Base-by-base conservation (phyloP, 2,113 vertebrate species). In the Dipodomys ordii region DNA sequence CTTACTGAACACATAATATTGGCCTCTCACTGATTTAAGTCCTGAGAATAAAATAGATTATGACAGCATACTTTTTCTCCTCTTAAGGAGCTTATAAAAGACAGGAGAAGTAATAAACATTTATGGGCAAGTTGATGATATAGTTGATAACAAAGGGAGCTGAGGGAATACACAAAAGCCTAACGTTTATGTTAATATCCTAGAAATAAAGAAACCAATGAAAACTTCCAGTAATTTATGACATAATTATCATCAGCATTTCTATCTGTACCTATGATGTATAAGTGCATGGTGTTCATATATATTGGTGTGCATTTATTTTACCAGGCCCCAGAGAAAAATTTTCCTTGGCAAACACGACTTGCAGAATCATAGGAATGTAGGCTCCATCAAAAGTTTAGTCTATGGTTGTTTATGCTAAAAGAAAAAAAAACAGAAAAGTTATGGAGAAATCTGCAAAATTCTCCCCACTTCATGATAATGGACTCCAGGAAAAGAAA, bases 131-230 rank as follows among this genome's bases (percentile, higher is more conserved):
- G 18, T 77, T 86, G 65, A 64, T 83, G 77, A 49, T 79, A 93
- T 46, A 57, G n/a, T 79, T 82, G 74, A 76, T 80, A 92, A 64
- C 18, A 81, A 3, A n/a, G 13, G 88, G 7, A 93, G 16, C 53
- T 86, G 85, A 81, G 25, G 71, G 60, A 87, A 86, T 94, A 88
- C 68, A 60, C 12, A 83, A 81, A 46, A 90, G 32, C 15, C 83
- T 92, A 84, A 78, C 49, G 88, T 93, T 82, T 85, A 79, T 86
- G 23, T 85, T 92, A 82, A 84, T 77, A 60, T 49, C 11, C 20
- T 85, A 12, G 22, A 88, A 83, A 93, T 78, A 91, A 16, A 94
- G 39, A 82, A 60, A 57, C 1, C 8, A 53, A 76, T 12, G 12
- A 30, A 84, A 93, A 88, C 12, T 73, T 87, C 0, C 7, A 84